These are phyloP conservation scores for Ephydatia muelleri DNA, from an alignment of 37 sponge, comb jelly and placozoan species.

Conservation along the genomic window DNA sequence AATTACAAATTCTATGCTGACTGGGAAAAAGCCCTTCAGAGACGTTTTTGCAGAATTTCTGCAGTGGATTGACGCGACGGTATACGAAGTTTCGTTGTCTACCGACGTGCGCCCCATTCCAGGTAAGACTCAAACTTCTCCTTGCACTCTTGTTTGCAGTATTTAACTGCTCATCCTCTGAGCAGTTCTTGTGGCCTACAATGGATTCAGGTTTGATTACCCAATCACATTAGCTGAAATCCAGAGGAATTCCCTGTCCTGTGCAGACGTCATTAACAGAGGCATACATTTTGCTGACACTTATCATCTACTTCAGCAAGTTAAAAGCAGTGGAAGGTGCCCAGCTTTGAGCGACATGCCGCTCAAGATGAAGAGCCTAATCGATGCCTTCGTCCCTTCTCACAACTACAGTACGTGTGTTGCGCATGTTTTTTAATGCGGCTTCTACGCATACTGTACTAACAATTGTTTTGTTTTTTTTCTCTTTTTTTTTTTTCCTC, in stretches of 20 bases:
- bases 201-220: conserved; percentile 61
- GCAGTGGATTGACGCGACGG: conserved; percentile 30
- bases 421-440: too few species aligned
- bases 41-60: conserved; percentile 39
- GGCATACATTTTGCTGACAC: conserved; percentile 59
- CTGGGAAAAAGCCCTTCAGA: not conserved
- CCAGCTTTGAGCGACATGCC: not conserved
- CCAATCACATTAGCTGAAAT: conserved; percentile 64
- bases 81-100: not conserved
- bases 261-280: not conserved
- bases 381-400: not conserved
- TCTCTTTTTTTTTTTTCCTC: too few species aligned
- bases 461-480: too few species aligned
- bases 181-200: conserved; percentile 61
- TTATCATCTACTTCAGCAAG: conserved; percentile 9
- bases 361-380: conserved; percentile 24
- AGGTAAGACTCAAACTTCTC: not conserved
- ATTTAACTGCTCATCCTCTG: too few species aligned
- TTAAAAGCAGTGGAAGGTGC: conserved; percentile 18
- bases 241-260: conserved; percentile 12
- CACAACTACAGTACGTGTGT: not conserved
- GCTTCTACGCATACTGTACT: too few species aligned
- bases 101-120: conserved; percentile 20
- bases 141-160: not conserved
- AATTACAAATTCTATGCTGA: conserved; percentile 27